Percentiles rank a stretch among this genome's conserved stretches.
phyloP scores from a whole-genome alignment of 2,888 invertebrate genomes.

The Galeruca laticollis region DNA sequence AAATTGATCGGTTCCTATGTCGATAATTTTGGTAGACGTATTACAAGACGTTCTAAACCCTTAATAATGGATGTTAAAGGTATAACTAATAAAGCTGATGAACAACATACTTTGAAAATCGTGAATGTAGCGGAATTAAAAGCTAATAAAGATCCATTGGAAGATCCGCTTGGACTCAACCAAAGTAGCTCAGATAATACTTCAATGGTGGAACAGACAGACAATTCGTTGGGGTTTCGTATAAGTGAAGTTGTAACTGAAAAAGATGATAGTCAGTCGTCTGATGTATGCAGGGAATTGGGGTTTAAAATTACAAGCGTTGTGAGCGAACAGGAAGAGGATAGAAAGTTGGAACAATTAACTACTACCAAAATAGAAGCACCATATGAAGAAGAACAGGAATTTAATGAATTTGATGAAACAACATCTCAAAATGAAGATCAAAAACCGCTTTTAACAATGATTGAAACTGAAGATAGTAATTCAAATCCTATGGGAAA shows the following conservation, averaged over 20 bases:
- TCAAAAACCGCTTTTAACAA: conserved; percentile 2
- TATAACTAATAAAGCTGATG: conserved; percentile 38
- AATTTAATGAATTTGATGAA: conserved; percentile 20
- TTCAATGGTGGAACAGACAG: conserved; percentile 41
- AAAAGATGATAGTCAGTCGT: conserved; percentile 30
- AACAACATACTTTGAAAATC: conserved; percentile 26
- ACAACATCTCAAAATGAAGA: conserved; percentile 1
- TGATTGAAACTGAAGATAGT: not conserved
- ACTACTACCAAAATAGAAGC: conserved; percentile 12
- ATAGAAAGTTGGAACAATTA: conserved; percentile 4
- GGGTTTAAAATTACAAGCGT: conserved; percentile 43
- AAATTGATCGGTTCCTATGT: conserved; percentile 52
- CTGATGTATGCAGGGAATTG: conserved; percentile 37
- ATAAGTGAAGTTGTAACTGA: conserved; percentile 39
- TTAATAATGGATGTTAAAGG: conserved; percentile 49
- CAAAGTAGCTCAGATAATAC: conserved; percentile 40
- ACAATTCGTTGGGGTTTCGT: conserved; percentile 36
- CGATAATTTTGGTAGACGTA: conserved; percentile 39
- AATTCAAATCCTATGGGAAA: conserved; percentile 1
- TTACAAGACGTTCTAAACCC: conserved; percentile 39
- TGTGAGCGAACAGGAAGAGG: conserved; percentile 34
- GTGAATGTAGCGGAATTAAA: conserved; percentile 29
- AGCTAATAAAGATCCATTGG: conserved; percentile 28
- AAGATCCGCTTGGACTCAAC: conserved; percentile 41
- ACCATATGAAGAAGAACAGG: conserved; percentile 8